These are phyloP conservation scores for Trachelus troglodyta DNA, from an alignment of 2,888 invertebrate genomes.

Conservation along the genomic window DNA sequence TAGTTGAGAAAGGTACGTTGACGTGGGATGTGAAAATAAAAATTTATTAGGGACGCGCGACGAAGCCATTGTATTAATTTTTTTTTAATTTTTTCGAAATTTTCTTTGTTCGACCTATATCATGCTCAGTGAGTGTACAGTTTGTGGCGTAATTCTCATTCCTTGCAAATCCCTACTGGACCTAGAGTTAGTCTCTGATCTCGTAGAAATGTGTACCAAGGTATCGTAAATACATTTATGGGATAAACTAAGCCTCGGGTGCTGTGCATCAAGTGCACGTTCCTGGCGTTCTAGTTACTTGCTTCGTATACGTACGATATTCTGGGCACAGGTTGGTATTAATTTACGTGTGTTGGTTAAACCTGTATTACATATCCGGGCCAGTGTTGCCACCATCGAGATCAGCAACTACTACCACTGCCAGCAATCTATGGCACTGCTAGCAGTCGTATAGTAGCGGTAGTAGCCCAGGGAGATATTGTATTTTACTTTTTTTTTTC, in stretches of 20 bases:
- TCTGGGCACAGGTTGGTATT: not conserved
- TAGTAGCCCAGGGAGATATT: conserved; percentile 26
- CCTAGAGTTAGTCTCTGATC: not conserved
- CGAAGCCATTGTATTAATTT: not conserved
- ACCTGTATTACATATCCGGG: conserved; percentile 28
- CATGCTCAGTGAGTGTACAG: not conserved
- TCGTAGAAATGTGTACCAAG: not conserved
- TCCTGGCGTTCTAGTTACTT: conserved; percentile 1
- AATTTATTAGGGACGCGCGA: not conserved
- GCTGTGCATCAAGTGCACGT: not conserved
- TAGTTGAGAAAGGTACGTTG: not conserved
- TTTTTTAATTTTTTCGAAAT: not conserved
- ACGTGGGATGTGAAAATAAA: not conserved
- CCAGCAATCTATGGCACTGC: not conserved
- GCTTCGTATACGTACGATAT: not conserved
- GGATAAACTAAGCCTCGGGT: not conserved
- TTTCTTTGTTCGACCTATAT: not conserved
- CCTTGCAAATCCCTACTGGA: not conserved
- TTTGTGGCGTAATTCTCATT: not conserved
- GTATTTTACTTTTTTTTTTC: conserved; percentile 23
- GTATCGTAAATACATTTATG: not conserved
- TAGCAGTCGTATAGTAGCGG: not conserved
- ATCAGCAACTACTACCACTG: not conserved
- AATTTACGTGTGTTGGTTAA: not conserved
- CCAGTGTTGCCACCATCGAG: conserved; percentile 13